Evolutionary conservation across 2,113 vertebrate genomes (phyloP), one percentile per base, ranked within the genome.

Genomic region (Melanerpes aurifrons): DNA sequence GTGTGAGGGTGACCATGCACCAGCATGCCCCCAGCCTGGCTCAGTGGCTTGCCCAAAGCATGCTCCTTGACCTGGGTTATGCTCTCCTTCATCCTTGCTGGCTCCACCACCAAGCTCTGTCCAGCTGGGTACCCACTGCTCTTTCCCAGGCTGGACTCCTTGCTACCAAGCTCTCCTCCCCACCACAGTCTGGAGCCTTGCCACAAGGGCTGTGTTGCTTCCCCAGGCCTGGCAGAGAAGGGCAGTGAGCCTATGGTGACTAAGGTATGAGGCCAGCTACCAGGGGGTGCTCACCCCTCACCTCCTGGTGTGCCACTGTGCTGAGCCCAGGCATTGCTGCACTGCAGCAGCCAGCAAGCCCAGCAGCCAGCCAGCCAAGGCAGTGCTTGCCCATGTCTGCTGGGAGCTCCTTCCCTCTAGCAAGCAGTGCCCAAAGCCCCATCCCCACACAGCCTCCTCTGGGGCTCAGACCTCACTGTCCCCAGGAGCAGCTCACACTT

Each of bases 51-150:
- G 54, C 74, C 67, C 78, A 74, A 37, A 57, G 21, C 77, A 35
- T 0, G 2, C 21, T 61, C 2, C n/a, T 12, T 6, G 2, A 3
- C 5, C 18, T 4, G 12, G 15, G 29, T 32, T 66, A 58, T 5
- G 45, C 45, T 28, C 83, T 66, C 28, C 10, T 37, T 70, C 69
- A 53, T 37, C 47, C 66, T 58, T 3, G 0, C 32, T n/a, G 58
- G 35, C n/a, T 68, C 58, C 56, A 50, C 3, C 4, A 1, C 18
- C 3, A 4, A 77, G 37, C 12, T 37, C 31, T 12, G 1, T 37
- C 47, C 57, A 48, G 28, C 21, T 58, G 31, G 43, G 73, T 57
- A 9, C 3, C 3, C 10, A 14, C 37, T 22, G 32, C 59, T 72
- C 68, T 29, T n/a, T 72, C 26, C 71, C 76, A 57, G 47, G 66